These are phyloP conservation scores for Nasonia oneida DNA, from an alignment of 2,888 invertebrate species.

Conservation along the genomic window DNA sequence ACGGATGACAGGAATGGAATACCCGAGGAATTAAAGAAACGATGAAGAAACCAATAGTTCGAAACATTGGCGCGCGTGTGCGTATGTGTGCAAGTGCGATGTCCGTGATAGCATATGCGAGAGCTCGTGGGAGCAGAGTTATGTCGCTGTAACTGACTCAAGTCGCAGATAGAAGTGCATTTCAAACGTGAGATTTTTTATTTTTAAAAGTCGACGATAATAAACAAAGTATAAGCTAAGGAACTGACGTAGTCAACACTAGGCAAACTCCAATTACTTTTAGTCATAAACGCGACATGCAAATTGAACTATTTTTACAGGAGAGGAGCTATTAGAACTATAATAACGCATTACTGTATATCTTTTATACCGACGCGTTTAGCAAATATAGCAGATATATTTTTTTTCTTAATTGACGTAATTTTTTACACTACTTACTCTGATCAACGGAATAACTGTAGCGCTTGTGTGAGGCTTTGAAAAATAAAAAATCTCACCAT, in stretches of 20 bases:
- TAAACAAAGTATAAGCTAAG: constrained; percentile 15
- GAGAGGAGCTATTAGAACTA: constrained; percentile 14
- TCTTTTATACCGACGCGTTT: constrained; percentile 17
- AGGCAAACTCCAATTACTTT: constrained; percentile 25
- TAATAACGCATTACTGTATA: not conserved
- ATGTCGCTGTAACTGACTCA: constrained; percentile 25
- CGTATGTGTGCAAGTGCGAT: constrained; percentile 21
- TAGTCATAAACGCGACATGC: constrained; percentile 1
- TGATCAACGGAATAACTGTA: constrained; percentile 33
- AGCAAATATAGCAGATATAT: constrained; percentile 55
- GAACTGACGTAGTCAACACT: not conserved
- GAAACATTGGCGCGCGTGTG: constrained; percentile 24
- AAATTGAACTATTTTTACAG: constrained; percentile 55
- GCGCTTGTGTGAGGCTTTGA: not conserved
- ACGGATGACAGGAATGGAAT: constrained; percentile 17
- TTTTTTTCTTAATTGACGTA: constrained; percentile 18
- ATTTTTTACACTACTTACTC: constrained; percentile 26
- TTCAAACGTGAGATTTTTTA: constrained; percentile 55
- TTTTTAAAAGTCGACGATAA: constrained; percentile 41
- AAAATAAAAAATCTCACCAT: constrained; percentile 57
- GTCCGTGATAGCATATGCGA: constrained; percentile 21
- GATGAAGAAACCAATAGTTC: constrained; percentile 15
- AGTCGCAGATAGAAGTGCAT: constrained; percentile 42
- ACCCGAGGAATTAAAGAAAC: constrained; percentile 1
- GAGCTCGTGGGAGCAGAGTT: constrained; percentile 22